A percentile compares a stretch with the other conserved stretches of the same genome.
phyloP scores from a whole-genome alignment of 2,797 vertebrate species.

The Rhincodon typus region DNA sequence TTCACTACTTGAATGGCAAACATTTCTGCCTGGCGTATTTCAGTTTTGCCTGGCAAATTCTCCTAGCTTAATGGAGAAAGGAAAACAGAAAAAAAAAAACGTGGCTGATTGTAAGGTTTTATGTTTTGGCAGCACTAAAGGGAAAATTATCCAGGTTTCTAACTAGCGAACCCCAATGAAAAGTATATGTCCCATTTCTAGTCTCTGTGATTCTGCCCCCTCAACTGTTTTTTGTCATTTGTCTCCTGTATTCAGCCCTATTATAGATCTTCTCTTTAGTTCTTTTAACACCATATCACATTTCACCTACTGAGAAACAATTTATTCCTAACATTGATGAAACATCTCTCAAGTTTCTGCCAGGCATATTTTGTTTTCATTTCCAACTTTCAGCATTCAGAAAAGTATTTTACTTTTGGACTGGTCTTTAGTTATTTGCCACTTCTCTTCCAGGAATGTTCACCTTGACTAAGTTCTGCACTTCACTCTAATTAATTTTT shows the following conservation, averaged over 20 bases:
- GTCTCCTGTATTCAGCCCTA: too few relatives aligned
- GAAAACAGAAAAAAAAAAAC: neutral
- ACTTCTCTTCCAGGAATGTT: too few relatives aligned
- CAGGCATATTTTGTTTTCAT: neutral
- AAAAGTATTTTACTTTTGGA: too few relatives aligned
- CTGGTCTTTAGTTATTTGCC: too few relatives aligned
- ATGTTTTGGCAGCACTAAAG: neutral
- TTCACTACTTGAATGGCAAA: constrained; percentile 50
- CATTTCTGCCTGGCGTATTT: constrained; percentile 42
- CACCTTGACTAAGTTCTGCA: too few relatives aligned
- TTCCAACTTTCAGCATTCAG: neutral
- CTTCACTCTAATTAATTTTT: too few relatives aligned
- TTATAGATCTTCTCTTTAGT: too few relatives aligned
- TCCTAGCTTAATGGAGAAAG: neutral
- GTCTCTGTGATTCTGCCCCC: too few relatives aligned
- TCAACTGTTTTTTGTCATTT: too few relatives aligned
- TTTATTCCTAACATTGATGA: too few relatives aligned
- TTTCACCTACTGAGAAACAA: too few relatives aligned
- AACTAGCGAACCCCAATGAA: neutral
- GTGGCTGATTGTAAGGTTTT: neutral
- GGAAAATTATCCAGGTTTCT: neutral
- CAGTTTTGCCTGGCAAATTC: constrained; percentile 49
- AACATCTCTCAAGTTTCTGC: neutral
- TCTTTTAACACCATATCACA: too few relatives aligned
- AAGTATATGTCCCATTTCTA: neutral